Percentiles rank a stretch among this genome's conserved stretches.
Evolutionary conservation across 2,113 vertebrate species (phyloP).

Genomic region (Scopus umbretta): DNA sequence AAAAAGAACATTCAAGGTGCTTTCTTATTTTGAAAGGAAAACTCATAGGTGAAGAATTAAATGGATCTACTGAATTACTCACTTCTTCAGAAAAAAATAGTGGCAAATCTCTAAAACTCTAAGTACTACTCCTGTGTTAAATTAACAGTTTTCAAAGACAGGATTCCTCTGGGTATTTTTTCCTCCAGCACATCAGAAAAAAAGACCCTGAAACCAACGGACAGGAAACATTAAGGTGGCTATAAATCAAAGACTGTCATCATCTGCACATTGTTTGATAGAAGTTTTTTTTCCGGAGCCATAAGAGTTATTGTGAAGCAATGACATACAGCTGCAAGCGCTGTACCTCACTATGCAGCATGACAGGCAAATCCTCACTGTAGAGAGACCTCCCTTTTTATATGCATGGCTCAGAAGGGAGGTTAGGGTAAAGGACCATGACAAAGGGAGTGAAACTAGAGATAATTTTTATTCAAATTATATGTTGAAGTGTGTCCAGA

Average conservation of each 20-base stretch:
- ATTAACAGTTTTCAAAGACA: neutral
- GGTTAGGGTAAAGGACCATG: neutral
- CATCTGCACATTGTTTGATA: neutral
- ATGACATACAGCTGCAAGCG: neutral
- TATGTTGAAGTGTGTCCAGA: neutral
- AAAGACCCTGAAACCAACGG: neutral
- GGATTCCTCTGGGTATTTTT: neutral
- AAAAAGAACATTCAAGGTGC: neutral
- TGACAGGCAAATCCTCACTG: neutral
- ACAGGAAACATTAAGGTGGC: neutral
- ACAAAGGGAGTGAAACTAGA: neutral
- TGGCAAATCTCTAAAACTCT: neutral
- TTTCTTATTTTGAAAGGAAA: neutral
- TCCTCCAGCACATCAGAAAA: neutral
- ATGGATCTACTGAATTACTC: neutral
- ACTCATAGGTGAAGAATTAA: neutral
- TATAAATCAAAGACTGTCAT: neutral
- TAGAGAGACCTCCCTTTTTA: neutral
- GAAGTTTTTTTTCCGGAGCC: neutral
- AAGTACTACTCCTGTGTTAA: neutral
- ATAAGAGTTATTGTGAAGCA: neutral
- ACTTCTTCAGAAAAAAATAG: neutral
- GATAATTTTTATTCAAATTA: neutral
- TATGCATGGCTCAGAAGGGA: neutral
- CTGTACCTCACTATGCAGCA: neutral